Evolutionary conservation across 1,140 invertebrate genomes (phyloP), one percentile per base, ranked within the genome.

Genomic region (Portunus trituberculatus): DNA sequence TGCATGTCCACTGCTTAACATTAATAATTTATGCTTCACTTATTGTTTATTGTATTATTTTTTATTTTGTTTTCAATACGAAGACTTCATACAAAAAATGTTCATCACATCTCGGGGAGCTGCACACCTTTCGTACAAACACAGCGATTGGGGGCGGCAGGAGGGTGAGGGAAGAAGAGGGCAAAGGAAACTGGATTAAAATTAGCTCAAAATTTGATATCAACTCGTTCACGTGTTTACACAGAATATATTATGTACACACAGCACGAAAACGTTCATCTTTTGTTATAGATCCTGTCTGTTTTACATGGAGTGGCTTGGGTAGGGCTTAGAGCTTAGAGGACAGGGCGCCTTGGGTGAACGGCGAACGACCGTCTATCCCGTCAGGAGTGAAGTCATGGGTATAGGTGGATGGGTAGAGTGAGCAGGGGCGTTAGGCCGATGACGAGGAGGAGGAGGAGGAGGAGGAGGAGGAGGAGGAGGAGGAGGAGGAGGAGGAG

Each of bases 191-290:
- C 16, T 48, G 45, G 48, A 45, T 91, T 94, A 91, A 83, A 94
- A 89, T 46, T 93, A 95, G 46, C 32, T 95, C 83, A 92, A 95
- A 95, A 92, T 95, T 95, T 95, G 91, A 95, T 95, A 95, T 95
- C 94, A 95, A 87, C 94, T 95, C 94, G 59, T 95, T 86, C 94
- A 92, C 52, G 94, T 95, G 94, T 88, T 95, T 95, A 95, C 94
- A 95, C 92, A 87, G 92, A 86, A 32, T 94, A 90, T 91, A 91
- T 90, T 94, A 94, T 91, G 39, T 94, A 94, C 88, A 87, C 92
- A 92, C 67, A 92, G 90, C 83, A 95, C 84, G 39, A 83, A 92
- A 92, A 92, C 91, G 28, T 88, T 87, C 52, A 92, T 92, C 84
- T 87, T 87, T 29, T 59, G 31, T 48, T 29, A 48, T 82, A 32